These are phyloP conservation scores for Calameuta pallipes DNA, from an alignment of 2,888 invertebrate genomes.

Conservation along the genomic window DNA sequence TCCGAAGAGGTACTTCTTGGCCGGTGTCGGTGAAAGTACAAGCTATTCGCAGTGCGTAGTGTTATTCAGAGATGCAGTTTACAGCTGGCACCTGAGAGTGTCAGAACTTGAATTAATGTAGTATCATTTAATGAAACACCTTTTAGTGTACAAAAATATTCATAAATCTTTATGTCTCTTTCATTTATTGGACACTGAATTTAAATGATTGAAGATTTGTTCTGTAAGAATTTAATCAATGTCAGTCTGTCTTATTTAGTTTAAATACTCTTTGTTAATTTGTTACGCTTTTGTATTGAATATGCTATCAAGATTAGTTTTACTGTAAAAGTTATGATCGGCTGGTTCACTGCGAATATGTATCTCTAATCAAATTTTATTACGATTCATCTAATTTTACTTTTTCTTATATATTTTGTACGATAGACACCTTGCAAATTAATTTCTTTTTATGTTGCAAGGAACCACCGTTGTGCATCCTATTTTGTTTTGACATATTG, in stretches of 20 bases:
- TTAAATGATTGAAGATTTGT: not conserved
- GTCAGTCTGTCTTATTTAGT: not conserved
- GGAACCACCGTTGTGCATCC: not conserved
- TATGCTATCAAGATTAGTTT: not conserved
- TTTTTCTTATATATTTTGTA: not conserved
- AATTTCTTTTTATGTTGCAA: not conserved
- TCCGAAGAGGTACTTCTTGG: conserved; percentile 41
- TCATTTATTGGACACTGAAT: not conserved
- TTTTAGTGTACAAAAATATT: not conserved
- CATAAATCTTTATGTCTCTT: not conserved
- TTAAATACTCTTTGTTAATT: not conserved
- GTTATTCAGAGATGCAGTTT: not conserved
- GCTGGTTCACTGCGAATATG: not conserved
- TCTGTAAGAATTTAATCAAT: not conserved
- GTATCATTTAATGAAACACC: not conserved
- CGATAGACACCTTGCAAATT: not conserved
- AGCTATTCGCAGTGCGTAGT: not conserved
- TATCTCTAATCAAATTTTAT: not conserved
- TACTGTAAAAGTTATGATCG: not conserved
- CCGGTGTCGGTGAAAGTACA: conserved; percentile 45
- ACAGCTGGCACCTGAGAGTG: not conserved
- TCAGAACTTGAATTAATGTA: not conserved
- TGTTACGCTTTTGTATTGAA: not conserved
- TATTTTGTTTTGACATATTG: conserved; percentile 15
- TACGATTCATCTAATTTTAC: not conserved